A percentile compares a stretch with the other conserved stretches of the same genome.
Conservation (phyloP, 1,140 invertebrate species). For the Cryptotermes secundus region DNA sequence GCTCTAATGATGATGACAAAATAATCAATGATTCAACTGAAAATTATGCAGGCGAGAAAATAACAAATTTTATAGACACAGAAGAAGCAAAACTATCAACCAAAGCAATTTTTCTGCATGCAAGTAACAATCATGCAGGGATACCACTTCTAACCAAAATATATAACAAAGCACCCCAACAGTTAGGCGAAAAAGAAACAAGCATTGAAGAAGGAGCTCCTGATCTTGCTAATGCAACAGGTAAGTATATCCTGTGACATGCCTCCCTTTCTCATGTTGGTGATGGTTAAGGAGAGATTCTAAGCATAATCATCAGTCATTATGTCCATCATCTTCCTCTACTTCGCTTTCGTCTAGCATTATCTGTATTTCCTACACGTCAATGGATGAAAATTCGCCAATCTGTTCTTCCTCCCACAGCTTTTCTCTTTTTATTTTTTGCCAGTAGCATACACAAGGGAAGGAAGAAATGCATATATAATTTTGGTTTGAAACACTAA, state of each 20-base stretch:
- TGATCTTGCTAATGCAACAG: neutral
- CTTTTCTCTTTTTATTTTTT: too few relatives aligned
- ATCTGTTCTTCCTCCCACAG: too few relatives aligned
- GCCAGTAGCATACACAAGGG: too few relatives aligned
- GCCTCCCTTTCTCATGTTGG: neutral
- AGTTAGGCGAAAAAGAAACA: neutral
- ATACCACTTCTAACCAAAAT: slow-evolving; percentile 23
- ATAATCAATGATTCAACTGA: neutral
- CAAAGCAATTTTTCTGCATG: neutral
- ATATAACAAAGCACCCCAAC: slow-evolving; percentile 17
- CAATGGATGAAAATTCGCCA: too few relatives aligned
- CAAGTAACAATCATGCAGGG: slow-evolving; percentile 2
- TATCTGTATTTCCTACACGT: too few relatives aligned
- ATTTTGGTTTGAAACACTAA: too few relatives aligned
- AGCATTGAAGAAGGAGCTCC: neutral
- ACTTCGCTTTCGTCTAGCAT: too few relatives aligned
- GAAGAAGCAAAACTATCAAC: neutral
- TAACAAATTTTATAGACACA: neutral
- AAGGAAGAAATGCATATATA: too few relatives aligned
- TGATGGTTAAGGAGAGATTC: neutral
- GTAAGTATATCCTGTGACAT: neutral
- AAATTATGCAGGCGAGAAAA: neutral
- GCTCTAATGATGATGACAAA: neutral
- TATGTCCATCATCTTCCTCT: too few relatives aligned
- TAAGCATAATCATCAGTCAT: too few relatives aligned